phyloP scores from a whole-genome alignment of 1,140 invertebrate species.

The Euglossa dilemma region DNA sequence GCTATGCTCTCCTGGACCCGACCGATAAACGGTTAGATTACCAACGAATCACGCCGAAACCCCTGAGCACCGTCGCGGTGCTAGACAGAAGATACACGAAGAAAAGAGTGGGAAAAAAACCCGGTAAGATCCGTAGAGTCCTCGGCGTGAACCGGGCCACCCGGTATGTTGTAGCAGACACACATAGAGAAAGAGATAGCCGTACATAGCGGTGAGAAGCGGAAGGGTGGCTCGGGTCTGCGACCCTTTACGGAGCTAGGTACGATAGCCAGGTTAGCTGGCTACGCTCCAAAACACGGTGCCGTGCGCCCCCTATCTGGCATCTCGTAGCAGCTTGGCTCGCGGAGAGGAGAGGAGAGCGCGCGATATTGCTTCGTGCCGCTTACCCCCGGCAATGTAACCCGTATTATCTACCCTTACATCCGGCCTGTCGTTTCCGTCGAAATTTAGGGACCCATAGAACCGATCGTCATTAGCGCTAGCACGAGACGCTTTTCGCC shows the following conservation, averaged over 20 bases:
- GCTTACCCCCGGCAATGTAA: conserved; percentile 46
- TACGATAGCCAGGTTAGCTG: conserved; percentile 61
- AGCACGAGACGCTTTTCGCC: conserved; percentile 21
- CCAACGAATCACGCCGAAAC: too few relatives aligned
- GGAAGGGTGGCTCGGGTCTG: conserved; percentile 43
- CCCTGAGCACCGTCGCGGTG: too few relatives aligned
- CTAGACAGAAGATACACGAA: too few relatives aligned
- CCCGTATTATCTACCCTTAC: conserved; percentile 53
- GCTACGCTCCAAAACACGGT: conserved; percentile 65
- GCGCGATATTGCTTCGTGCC: conserved; percentile 62
- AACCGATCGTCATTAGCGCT: conserved; percentile 48
- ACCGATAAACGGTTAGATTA: too few relatives aligned
- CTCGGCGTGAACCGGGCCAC: neutral
- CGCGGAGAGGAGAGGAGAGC: conserved; percentile 28
- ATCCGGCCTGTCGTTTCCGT: conserved; percentile 50
- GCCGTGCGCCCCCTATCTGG: conserved; percentile 60
- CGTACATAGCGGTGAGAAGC: conserved; percentile 23
- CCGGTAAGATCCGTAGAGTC: neutral
- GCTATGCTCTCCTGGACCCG: too few relatives aligned
- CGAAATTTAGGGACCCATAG: conserved; percentile 39
- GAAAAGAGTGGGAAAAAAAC: neutral
- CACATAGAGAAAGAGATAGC: neutral
- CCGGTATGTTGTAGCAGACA: neutral
- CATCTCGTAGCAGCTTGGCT: conserved; percentile 66
- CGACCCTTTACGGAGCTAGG: conserved; percentile 39